phyloP scores from a whole-genome alignment of 2,113 vertebrate species.

The Otis tarda region DNA sequence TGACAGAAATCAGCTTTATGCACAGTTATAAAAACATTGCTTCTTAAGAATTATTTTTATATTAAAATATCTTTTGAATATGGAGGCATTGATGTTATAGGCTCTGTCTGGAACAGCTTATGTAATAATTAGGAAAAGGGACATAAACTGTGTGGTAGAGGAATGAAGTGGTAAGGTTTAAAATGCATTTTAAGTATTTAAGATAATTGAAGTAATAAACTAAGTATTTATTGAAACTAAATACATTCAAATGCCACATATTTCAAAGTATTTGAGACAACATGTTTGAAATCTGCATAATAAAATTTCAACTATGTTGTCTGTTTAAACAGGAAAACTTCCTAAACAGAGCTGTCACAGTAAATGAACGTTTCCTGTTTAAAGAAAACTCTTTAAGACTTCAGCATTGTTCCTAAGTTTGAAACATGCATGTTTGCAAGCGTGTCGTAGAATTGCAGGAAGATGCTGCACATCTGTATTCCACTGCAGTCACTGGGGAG shows the following conservation, averaged over 20 bases:
- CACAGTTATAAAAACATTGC: not conserved
- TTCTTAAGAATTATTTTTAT: not conserved
- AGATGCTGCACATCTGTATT: not conserved
- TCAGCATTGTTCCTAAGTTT: not conserved
- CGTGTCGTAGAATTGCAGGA: not conserved
- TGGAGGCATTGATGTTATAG: not conserved
- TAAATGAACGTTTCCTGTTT: not conserved
- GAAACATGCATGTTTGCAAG: not conserved
- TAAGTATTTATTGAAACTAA: not conserved
- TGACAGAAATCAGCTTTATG: not conserved
- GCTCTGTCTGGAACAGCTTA: not conserved
- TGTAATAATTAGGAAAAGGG: not conserved
- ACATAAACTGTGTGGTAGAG: not conserved
- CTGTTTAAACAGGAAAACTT: not conserved
- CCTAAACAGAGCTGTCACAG: not conserved
- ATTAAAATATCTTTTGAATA: not conserved
- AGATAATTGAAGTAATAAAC: not conserved
- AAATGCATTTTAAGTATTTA: not conserved
- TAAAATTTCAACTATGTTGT: not conserved
- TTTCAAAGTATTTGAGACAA: not conserved
- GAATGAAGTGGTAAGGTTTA: not conserved
- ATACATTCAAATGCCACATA: not conserved
- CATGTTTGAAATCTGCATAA: not conserved
- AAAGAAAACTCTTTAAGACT: not conserved
- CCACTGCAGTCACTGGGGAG: rapidly evolving